These are phyloP conservation scores for Drosophila sordidapex DNA, from an alignment of 2,888 invertebrate species.

Conservation along the genomic window DNA sequence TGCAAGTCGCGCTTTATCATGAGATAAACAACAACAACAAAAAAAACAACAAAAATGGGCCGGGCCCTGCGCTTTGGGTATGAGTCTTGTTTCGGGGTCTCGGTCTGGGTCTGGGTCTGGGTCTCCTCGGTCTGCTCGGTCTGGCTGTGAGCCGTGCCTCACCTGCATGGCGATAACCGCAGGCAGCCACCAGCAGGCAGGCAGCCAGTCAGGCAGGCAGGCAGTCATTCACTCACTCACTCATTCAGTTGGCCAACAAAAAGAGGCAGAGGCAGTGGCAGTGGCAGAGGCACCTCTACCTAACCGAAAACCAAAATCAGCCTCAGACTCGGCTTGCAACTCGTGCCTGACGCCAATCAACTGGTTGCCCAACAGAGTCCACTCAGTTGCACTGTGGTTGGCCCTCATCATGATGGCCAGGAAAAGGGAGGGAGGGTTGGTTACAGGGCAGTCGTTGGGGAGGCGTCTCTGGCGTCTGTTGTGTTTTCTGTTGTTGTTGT, in stretches of 20 bases:
- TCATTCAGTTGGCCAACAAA: conserved; percentile 55
- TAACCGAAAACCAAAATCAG: conserved; percentile 18
- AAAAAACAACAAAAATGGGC: conserved; percentile 27
- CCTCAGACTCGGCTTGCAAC: conserved; percentile 36
- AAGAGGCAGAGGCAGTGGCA: neutral
- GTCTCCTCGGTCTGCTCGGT: conserved; percentile 12
- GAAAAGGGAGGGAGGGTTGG: neutral
- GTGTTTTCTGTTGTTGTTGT: neutral
- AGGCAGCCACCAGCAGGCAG: conserved; percentile 49
- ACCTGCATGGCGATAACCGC: conserved; percentile 70
- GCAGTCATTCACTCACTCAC: conserved; percentile 10
- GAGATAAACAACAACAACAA: conserved; percentile 63
- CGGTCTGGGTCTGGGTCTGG: conserved; percentile 20
- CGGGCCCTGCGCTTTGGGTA: conserved; percentile 18
- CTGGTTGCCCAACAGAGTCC: conserved; percentile 66
- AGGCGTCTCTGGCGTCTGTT: conserved; percentile 5
- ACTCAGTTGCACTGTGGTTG: conserved; percentile 24
- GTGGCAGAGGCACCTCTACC: conserved; percentile 29
- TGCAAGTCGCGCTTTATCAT: conserved; percentile 79
- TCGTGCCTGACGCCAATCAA: conserved; percentile 73
- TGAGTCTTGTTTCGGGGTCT: conserved; percentile 2
- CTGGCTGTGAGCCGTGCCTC: conserved; percentile 45
- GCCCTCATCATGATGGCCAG: neutral
- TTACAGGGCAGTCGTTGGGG: neutral
- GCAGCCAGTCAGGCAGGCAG: conserved; percentile 26